Conservation (phyloP, 1,140 invertebrate species). For the Sminthurides bifidus region DNA sequence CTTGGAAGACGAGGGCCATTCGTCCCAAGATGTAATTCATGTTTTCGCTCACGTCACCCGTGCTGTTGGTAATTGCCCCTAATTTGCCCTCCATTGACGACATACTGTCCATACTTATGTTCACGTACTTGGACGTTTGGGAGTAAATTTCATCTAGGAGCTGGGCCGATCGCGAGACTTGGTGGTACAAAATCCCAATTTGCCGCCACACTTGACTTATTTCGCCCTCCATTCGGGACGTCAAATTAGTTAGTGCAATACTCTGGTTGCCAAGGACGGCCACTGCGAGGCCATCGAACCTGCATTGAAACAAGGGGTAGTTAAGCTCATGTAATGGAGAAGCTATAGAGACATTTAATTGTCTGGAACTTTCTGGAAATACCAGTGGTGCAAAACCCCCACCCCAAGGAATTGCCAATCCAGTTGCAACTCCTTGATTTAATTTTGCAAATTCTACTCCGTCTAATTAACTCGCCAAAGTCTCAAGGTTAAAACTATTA, state of each 20-base stretch:
- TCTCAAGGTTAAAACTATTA: constrained; percentile 44
- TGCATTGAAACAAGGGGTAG: neutral
- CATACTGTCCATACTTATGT: constrained; percentile 54
- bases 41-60: constrained; percentile 68
- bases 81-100: constrained; percentile 64
- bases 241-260: constrained; percentile 58
- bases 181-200: constrained; percentile 76
- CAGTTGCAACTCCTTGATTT: neutral
- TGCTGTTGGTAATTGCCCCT: constrained; percentile 54
- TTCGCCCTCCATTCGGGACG: constrained; percentile 61
- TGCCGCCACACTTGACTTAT: constrained; percentile 71
- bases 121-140: constrained; percentile 67
- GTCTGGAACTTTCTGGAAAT: neutral
- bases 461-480: constrained; percentile 47
- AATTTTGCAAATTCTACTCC: constrained; percentile 19
- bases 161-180: constrained; percentile 60
- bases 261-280: constrained; percentile 59
- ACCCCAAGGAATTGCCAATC: neutral
- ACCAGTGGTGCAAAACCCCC: neutral
- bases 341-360: neutral
- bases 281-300: constrained; percentile 34
- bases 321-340: neutral
- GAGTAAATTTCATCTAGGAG: constrained; percentile 61
- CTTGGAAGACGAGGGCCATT: constrained; percentile 65
- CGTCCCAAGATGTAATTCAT: constrained; percentile 71